These are phyloP conservation scores for Larimichthys polyactis DNA, from an alignment of 2,113 vertebrate genomes.

Conservation along the genomic window DNA sequence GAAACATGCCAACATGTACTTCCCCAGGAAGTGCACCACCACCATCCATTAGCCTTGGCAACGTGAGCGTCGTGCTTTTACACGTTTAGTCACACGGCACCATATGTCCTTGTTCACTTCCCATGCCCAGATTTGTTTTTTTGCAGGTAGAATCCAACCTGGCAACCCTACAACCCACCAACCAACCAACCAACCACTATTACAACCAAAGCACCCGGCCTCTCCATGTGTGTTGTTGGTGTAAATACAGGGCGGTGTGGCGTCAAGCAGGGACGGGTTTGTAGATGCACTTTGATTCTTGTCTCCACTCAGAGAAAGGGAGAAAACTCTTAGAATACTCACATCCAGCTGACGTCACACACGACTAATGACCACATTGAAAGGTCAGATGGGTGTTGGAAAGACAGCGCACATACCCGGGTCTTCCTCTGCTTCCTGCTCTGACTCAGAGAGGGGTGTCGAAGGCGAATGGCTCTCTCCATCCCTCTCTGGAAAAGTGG, in stretches of 20 bases:
- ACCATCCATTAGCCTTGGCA: slow-evolving; percentile 46
- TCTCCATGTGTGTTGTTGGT: slow-evolving; percentile 10
- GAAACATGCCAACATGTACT: slow-evolving; percentile 22
- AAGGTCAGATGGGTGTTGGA: slow-evolving; percentile 55
- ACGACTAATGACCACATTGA: slow-evolving; percentile 35
- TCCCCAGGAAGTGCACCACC: slow-evolving; percentile 27
- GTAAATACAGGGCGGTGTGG: slow-evolving; percentile 9
- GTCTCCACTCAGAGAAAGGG: too few relatives aligned
- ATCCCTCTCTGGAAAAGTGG: slow-evolving; percentile 73
- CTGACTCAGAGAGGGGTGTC: slow-evolving; percentile 50
- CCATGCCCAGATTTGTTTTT: slow-evolving; percentile 36
- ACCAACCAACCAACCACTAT: too few relatives aligned
- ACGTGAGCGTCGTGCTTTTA: slow-evolving; percentile 4
- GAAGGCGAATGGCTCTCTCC: slow-evolving; percentile 48
- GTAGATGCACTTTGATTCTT: neutral
- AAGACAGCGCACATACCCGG: neutral
- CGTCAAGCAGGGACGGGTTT: neutral
- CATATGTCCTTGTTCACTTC: slow-evolving; percentile 43
- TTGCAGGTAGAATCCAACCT: slow-evolving; percentile 51
- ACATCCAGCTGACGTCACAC: slow-evolving; percentile 18
- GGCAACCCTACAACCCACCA: slow-evolving; percentile 29
- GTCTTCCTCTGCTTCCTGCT: slow-evolving; percentile 32
- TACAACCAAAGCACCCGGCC: neutral
- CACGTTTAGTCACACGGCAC: slow-evolving; percentile 31
- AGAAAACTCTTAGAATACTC: slow-evolving; percentile 2